A percentile compares a stretch with the other conserved stretches of the same genome.
Evolutionary conservation across 2,797 vertebrate species (phyloP).

Genomic region (Poecilia picta): DNA sequence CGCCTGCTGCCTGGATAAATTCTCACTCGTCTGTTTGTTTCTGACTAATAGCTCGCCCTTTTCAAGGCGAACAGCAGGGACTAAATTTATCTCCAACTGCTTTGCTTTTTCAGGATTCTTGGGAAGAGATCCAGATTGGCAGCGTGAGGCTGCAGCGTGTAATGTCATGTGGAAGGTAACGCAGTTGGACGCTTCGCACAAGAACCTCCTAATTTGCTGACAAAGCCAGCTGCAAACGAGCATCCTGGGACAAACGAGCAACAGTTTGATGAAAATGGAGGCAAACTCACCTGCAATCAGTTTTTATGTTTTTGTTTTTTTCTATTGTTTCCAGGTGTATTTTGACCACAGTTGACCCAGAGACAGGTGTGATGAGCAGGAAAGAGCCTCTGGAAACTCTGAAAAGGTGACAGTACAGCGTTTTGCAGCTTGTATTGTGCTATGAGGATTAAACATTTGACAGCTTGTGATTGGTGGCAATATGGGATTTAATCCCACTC

Average conservation of each 20-base stretch:
- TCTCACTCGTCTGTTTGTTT: slow-evolving; percentile 31
- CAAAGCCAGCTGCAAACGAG: not conserved
- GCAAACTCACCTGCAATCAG: not conserved
- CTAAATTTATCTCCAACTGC: slow-evolving; percentile 64
- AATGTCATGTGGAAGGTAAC: slow-evolving; percentile 89
- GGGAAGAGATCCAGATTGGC: slow-evolving; percentile 90
- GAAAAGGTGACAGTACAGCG: slow-evolving; percentile 79
- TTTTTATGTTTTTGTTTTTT: not conserved
- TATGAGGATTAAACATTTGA: not conserved
- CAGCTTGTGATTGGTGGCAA: not conserved
- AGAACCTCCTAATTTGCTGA: slow-evolving; percentile 16
- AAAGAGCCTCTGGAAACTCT: slow-evolving; percentile 92
- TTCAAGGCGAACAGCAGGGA: slow-evolving; percentile 47
- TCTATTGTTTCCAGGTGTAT: slow-evolving; percentile 81
- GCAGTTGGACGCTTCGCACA: slow-evolving; percentile 10
- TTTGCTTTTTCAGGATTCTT: slow-evolving; percentile 86
- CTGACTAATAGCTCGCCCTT: slow-evolving; percentile 63
- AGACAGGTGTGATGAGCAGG: slow-evolving; percentile 85
- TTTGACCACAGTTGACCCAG: slow-evolving; percentile 91
- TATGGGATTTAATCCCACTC: not conserved
- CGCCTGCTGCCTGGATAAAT: slow-evolving; percentile 26
- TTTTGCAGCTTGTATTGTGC: not conserved
- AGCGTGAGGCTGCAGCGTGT: slow-evolving; percentile 84
- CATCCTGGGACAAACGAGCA: not conserved
- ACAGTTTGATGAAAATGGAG: not conserved